These are phyloP conservation scores for Hydrozoanthus gracilis DNA, from an alignment of 92 coral and sea anemone species.

Conservation along the genomic window DNA sequence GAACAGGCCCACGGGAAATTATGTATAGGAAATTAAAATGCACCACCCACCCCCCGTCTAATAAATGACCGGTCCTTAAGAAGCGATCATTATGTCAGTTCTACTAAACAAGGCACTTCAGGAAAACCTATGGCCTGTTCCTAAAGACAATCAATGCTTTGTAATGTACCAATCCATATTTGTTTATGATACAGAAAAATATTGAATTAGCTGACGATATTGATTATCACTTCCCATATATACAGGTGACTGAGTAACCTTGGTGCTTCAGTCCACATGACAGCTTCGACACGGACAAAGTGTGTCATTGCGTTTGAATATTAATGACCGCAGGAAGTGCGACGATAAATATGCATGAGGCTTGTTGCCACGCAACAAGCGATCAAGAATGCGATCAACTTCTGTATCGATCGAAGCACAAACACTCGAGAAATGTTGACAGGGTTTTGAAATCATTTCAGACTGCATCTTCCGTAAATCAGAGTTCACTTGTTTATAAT, in stretches of 20 bases:
- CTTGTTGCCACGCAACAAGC: conserved; percentile 1
- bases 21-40: conserved; percentile 50
- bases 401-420: conserved; percentile 18
- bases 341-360: conserved; percentile 17
- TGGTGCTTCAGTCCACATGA: no score
- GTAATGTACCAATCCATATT: conserved; percentile 19
- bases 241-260: no score
- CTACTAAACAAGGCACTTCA: conserved; percentile 2
- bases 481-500: conserved; percentile 18
- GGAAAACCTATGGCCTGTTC: conserved; percentile 1
- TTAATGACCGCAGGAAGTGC: conserved; percentile 14
- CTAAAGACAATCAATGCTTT: conserved; percentile 26
- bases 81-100: conserved; percentile 24
- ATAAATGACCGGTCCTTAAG: conserved; percentile 58
- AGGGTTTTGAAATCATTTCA: conserved; percentile 9
- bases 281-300: conserved; percentile 20
- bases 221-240: conserved; percentile 20
- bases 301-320: conserved; percentile 6
- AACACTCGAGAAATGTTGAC: conserved; percentile 14
- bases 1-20: conserved; percentile 51
- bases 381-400: conserved; percentile 6
- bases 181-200: conserved; percentile 20
- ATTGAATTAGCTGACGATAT: conserved; percentile 19
- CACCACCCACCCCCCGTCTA: conserved; percentile 44
- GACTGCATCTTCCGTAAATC: conserved; percentile 15